phyloP scores from a whole-genome alignment of 2,113 vertebrate species.

The Nothoprocta perdicaria region DNA sequence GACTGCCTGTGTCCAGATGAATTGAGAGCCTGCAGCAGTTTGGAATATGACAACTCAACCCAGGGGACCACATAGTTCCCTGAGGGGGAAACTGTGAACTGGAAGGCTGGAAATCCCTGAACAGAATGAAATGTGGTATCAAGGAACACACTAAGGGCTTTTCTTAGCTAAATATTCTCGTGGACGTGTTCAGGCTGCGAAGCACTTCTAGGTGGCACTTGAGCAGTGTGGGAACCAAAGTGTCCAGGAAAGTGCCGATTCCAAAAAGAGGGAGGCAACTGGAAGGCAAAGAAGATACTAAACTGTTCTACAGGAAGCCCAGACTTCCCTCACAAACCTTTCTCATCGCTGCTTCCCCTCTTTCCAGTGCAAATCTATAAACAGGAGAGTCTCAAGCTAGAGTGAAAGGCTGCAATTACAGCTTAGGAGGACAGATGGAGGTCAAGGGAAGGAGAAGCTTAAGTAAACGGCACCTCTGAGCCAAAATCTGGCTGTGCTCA shows the following conservation, averaged over 20 bases:
- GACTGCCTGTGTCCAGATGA: background rate
- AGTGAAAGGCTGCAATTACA: conserved; percentile 2
- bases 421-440: background rate
- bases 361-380: background rate
- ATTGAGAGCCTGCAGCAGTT: background rate
- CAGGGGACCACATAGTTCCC: background rate
- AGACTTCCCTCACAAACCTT: background rate
- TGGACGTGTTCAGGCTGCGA: rapidly evolving
- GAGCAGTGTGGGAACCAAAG: background rate
- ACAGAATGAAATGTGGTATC: background rate
- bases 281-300: rapidly evolving
- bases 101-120: background rate
- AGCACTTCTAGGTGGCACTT: background rate
- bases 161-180: background rate
- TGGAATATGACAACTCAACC: background rate
- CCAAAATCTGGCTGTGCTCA: background rate
- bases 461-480: background rate
- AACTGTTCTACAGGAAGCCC: background rate
- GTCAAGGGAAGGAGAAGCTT: conserved; percentile 42
- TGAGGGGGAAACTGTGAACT: background rate
- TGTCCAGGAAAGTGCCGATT: background rate
- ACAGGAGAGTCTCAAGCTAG: conserved; percentile 12
- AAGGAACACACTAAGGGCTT: background rate
- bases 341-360: background rate
- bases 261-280: background rate